These are phyloP conservation scores for Andrena haemorrhoa DNA, from an alignment of 2,888 invertebrate species.

Conservation along the genomic window DNA sequence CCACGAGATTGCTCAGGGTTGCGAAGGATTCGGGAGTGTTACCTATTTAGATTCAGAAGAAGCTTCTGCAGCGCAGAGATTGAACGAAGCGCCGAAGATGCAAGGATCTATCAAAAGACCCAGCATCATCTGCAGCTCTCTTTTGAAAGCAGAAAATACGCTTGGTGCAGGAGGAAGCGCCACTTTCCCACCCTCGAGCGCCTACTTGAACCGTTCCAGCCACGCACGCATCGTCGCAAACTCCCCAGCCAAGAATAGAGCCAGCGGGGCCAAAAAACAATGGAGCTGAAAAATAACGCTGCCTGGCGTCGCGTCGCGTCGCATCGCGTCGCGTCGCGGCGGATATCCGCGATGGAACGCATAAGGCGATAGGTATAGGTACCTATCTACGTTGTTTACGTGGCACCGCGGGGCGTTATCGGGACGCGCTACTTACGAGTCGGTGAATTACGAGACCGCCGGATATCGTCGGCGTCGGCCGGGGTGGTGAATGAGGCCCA, in stretches of 20 bases:
- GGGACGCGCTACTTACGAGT: background rate
- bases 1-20: no score
- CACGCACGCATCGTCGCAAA: background rate
- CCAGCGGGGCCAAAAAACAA: slow-evolving; percentile 4
- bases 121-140: no score
- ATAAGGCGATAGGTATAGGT: no score
- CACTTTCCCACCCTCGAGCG: background rate
- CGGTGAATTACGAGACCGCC: slow-evolving; percentile 22
- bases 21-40: no score
- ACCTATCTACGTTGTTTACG: slow-evolving; percentile 15
- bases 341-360: background rate
- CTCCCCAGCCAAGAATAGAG: slow-evolving; percentile 1
- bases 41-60: no score
- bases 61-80: no score
- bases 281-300: background rate
- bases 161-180: background rate
- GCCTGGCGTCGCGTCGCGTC: background rate
- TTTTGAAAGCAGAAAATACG: background rate
- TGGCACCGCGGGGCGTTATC: background rate
- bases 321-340: background rate
- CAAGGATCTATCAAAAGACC: no score
- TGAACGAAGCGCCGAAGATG: no score
- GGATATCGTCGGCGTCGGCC: background rate
- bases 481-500: no score
- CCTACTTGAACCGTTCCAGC: background rate